Evolutionary conservation across 2,888 invertebrate genomes (phyloP), one percentile per base, ranked within the genome.

Genomic region (Ennomos quercinarius): DNA sequence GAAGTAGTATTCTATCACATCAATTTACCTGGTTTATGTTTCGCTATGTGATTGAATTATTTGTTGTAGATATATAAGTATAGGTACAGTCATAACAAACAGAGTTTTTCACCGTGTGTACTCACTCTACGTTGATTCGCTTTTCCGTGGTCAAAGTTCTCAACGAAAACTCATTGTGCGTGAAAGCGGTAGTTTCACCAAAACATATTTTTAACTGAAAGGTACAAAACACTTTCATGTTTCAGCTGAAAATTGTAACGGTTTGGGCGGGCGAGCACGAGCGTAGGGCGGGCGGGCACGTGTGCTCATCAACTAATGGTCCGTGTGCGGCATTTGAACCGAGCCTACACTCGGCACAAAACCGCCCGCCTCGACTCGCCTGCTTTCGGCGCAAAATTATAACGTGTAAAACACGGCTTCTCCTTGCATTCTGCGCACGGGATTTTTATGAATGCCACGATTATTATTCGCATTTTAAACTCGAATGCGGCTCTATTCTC

Each of bases 261-360:
- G 78, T 86, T 86, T 81, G 78, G 76, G 78, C 76, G 80, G 70
- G 78, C 45, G 76, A 66, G 70, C 71, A 74, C 72, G 76, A 68
- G 77, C 80, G 81, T 80, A 81, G 86, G 85, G 84, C 83, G 83
- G 79, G 85, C 77, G 82, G 78, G 81, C 88, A 88, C 88, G 87
- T 84, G 89, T 88, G 85, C 87, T 93, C 93, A 93, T 93, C 93
- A 93, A 90, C 93, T 93, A 93, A 93, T 93, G 93, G 93, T 87
- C 93, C 93, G 89, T 93, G 86, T 91, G 89, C 91, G 89, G 89
- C 91, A 91, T 91, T 90, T 91, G 92, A 92, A 91, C 91, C 87
- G 88, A 88, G 87, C 87, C 91, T 89, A 89, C 89, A 86, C 89
- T 87, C 88, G 72, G 79, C 80, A 88, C 84, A 88, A 88, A 89